A percentile compares a stretch with the other conserved stretches of the same genome.
Conservation (phyloP, 2,888 invertebrate genomes). For the Pheosia tremula region DNA sequence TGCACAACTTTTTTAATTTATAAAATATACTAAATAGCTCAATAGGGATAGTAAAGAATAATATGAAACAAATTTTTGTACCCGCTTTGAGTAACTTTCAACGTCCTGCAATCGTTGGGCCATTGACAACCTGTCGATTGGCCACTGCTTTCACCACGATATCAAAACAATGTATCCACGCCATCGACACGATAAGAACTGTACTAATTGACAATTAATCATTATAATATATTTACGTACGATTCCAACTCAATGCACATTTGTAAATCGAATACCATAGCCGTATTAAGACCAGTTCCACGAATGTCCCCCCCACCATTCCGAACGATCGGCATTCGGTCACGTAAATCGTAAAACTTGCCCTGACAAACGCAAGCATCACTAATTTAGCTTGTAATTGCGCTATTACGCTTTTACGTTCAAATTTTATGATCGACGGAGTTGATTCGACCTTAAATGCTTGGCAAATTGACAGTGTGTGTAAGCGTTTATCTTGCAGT, state of each 20-base stretch:
- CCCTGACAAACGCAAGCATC: constrained; percentile 66
- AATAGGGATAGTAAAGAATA: too few species aligned
- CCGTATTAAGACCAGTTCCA: neutral
- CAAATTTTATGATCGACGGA: constrained; percentile 67
- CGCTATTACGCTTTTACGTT: constrained; percentile 69
- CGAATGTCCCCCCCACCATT: constrained; percentile 4
- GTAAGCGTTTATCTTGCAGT: neutral
- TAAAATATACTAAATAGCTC: too few species aligned
- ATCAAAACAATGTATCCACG: too few species aligned
- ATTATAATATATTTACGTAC: too few species aligned
- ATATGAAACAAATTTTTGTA: too few species aligned
- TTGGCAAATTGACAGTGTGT: constrained; percentile 32
- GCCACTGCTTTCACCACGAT: too few species aligned
- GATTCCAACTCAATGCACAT: neutral
- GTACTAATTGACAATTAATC: too few species aligned
- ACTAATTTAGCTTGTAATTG: constrained; percentile 78
- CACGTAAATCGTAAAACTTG: constrained; percentile 66
- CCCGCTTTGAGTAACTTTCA: too few species aligned
- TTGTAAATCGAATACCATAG: neutral
- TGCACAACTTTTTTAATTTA: too few species aligned
- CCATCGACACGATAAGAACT: too few species aligned
- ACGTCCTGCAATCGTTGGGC: too few species aligned
- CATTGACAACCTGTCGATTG: too few species aligned
- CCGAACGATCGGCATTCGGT: constrained; percentile 46
- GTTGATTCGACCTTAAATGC: constrained; percentile 40